Base-by-base conservation (phyloP, 2,113 vertebrate species). In the Neolamprologus tretocephalus region DNA sequence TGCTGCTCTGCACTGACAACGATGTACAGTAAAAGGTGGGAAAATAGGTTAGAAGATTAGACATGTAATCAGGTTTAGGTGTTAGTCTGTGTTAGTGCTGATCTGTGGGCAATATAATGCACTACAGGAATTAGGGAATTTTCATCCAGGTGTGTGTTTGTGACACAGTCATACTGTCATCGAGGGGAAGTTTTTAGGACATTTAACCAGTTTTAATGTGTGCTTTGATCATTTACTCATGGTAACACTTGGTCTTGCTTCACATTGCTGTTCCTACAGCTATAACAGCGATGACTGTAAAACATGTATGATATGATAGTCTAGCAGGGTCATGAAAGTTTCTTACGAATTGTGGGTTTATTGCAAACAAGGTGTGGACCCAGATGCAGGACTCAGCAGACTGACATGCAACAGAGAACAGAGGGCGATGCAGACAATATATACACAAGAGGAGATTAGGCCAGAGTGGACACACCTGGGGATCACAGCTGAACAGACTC, bases 41-140 rank as follows among this genome's bases (percentile, higher is more conserved):
- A 66, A 79, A 91, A 90, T 78, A 45, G 33, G 12, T 61, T 33
- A 51, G 35, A 78, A 88, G 83, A 93, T 87, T 88, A 88, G n/a
- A 89, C 83, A 90, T 84, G 73, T 81, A 91, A 93, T 90, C 87
- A 89, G 80, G 89, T 87, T 84, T 78, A 80, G 81, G 33, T 83
- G 35, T 87, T 82, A 79, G 35, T 73, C 8, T 54, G 49, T 35
- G 23, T 19, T 57, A 83, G 14, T 37, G 86, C 23, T 80, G 68
- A 75, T 91, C 47, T 53, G 26, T 81, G 54, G 58, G 54, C 54
- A 63, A 80, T 21, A 79, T 31, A 17, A 23, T 26, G 33, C 23
- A 58, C 40, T 14, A 5, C 3, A 79, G 54, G 81, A 83, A 42
- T 82, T 42, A 33, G 26, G 16, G 73, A 33, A 66, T 82, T 88